Evolutionary conservation across 2,797 vertebrate species (phyloP).

Genomic region (Acanthurus tractus): DNA sequence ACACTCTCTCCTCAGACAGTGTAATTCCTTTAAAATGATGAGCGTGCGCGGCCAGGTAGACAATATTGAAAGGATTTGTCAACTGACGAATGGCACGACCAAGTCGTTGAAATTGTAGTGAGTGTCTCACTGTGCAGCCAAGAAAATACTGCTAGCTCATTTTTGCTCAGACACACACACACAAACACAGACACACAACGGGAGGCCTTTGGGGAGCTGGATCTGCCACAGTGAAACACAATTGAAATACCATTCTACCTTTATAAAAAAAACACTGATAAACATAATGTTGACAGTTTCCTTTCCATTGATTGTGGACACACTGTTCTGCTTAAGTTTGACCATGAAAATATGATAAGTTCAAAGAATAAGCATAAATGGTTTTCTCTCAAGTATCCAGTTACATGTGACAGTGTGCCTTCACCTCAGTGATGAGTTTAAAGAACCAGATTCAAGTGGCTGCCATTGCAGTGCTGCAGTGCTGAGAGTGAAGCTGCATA

Average conservation of each 20-base stretch:
- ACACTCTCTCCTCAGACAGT: constrained; percentile 57
- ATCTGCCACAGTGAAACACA: neutral
- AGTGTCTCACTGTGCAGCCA: constrained; percentile 60
- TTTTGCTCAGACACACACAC: constrained; percentile 44
- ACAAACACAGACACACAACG: constrained; percentile 11
- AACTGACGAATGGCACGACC: constrained; percentile 72
- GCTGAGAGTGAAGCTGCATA: neutral
- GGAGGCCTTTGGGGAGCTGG: neutral
- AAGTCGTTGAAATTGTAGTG: constrained; percentile 72
- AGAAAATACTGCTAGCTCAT: constrained; percentile 52
- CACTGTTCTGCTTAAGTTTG: neutral
- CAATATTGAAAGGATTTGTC: constrained; percentile 81
- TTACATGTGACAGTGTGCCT: neutral
- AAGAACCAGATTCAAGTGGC: neutral
- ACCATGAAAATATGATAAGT: neutral
- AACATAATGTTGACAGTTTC: neutral
- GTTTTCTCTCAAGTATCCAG: neutral
- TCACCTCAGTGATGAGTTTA: neutral
- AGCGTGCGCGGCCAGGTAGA: constrained; percentile 70
- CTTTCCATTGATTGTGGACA: too few relatives aligned
- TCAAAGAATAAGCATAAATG: neutral
- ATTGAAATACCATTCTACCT: neutral
- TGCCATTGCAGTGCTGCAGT: neutral
- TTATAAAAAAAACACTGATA: too few relatives aligned
- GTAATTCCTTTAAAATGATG: constrained; percentile 80